Evolutionary conservation across 2,797 vertebrate species (phyloP).

Genomic region (Coccyzus lansbergi): DNA sequence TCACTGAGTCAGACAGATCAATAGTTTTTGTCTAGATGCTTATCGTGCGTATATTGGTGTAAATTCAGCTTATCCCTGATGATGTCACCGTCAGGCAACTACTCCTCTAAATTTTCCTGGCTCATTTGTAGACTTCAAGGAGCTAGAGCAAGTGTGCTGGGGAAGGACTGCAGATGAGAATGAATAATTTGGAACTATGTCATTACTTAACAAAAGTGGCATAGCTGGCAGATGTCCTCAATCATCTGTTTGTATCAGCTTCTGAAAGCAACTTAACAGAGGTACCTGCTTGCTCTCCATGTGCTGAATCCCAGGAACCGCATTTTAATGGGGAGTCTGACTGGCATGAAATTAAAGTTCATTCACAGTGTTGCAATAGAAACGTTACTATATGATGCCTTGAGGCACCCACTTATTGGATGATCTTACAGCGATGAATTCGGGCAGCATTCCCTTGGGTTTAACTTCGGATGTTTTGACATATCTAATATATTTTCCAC

Average conservation of each 20-base stretch:
- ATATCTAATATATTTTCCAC: conserved; percentile 41
- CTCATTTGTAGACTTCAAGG: neutral
- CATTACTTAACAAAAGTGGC: neutral
- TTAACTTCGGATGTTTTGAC: conserved; percentile 37
- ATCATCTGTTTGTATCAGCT: neutral
- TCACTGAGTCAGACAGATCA: neutral
- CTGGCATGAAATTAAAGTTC: neutral
- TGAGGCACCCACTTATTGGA: neutral
- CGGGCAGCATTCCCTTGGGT: conserved; percentile 9
- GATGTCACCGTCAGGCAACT: neutral
- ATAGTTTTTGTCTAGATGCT: neutral
- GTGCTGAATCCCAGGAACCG: neutral
- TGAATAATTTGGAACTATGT: neutral
- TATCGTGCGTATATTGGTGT: neutral
- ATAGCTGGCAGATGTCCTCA: neutral
- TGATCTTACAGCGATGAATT: neutral
- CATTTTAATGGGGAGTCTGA: neutral
- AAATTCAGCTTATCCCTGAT: neutral
- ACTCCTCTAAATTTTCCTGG: neutral
- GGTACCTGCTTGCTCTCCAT: neutral
- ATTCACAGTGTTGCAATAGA: neutral
- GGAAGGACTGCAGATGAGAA: neutral
- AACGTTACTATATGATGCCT: neutral
- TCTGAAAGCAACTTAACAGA: neutral
- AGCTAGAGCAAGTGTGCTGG: neutral